These are phyloP conservation scores for Eumerus sabulonum DNA, from an alignment of 2,888 invertebrate species.

Conservation along the genomic window DNA sequence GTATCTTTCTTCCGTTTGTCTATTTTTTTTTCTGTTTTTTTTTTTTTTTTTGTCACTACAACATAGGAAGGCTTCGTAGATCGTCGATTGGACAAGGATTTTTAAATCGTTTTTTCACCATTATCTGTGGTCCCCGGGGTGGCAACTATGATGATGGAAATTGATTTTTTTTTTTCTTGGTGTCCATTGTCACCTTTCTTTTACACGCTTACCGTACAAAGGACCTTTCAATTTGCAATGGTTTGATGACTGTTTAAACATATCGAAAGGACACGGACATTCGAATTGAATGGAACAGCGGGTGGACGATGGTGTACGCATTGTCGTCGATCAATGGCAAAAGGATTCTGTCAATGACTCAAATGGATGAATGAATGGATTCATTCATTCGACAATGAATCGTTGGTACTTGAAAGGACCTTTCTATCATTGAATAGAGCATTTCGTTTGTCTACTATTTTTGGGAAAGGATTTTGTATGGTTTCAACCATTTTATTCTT, in stretches of 20 bases:
- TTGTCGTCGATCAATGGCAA: conserved; percentile 36
- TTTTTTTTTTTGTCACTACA: too few species aligned
- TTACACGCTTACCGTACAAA: neutral
- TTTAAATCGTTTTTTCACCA: conserved; percentile 57
- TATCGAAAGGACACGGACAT: conserved; percentile 34
- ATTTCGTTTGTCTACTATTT: conserved; percentile 37
- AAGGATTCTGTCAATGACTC: conserved; percentile 65
- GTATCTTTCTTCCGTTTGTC: too few species aligned
- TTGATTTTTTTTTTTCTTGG: conserved; percentile 40
- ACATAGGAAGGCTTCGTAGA: conserved; percentile 47
- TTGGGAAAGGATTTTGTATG: conserved; percentile 46
- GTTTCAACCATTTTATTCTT: conserved; percentile 53
- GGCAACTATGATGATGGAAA: conserved; percentile 46
- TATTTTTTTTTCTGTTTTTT: too few species aligned
- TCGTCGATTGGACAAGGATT: conserved; percentile 60
- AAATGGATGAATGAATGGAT: conserved; percentile 45
- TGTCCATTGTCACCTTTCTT: neutral
- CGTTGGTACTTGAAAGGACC: conserved; percentile 20
- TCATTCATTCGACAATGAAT: conserved; percentile 36
- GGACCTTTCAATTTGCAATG: conserved; percentile 60
- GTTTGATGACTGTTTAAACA: conserved; percentile 65
- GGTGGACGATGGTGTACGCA: conserved; percentile 45
- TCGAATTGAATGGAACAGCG: conserved; percentile 62
- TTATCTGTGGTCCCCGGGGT: conserved; percentile 28
- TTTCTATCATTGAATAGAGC: conserved; percentile 40